These are phyloP conservation scores for Lasioglossum villosulum DNA, from an alignment of 2,888 invertebrate genomes.

Conservation along the genomic window DNA sequence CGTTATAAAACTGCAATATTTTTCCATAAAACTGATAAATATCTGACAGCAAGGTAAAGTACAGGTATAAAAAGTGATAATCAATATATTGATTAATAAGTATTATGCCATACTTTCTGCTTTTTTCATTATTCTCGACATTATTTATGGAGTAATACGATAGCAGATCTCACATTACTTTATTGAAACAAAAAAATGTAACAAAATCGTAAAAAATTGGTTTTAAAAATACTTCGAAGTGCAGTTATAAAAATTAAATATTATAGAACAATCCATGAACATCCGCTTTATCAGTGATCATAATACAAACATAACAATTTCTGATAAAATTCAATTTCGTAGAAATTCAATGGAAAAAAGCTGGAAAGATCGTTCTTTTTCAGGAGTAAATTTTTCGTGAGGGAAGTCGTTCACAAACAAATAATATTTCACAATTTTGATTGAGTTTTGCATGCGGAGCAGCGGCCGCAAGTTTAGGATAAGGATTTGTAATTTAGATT, in stretches of 20 bases:
- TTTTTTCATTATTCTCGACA: neutral
- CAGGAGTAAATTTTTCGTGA: neutral
- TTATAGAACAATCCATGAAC: too few relatives aligned
- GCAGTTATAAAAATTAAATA: neutral
- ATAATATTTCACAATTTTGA: neutral
- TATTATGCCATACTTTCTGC: neutral
- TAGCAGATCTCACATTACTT: neutral
- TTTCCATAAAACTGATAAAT: neutral
- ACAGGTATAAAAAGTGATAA: neutral
- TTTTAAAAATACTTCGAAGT: neutral
- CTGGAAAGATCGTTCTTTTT: neutral
- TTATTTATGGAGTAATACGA: neutral
- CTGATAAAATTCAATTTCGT: neutral
- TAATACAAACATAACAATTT: neutral
- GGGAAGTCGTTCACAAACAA: neutral
- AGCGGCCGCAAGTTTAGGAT: neutral
- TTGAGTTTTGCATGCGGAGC: neutral
- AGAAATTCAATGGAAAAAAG: neutral
- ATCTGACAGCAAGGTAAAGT: neutral
- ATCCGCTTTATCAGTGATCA: too few relatives aligned
- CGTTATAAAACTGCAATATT: neutral
- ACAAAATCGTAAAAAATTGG: neutral
- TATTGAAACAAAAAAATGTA: neutral
- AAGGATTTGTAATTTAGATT: neutral
- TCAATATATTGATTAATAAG: constrained; percentile 6